Base-by-base conservation (phyloP, 2,797 vertebrate genomes). In the Myoxocephalus aenaeus region DNA sequence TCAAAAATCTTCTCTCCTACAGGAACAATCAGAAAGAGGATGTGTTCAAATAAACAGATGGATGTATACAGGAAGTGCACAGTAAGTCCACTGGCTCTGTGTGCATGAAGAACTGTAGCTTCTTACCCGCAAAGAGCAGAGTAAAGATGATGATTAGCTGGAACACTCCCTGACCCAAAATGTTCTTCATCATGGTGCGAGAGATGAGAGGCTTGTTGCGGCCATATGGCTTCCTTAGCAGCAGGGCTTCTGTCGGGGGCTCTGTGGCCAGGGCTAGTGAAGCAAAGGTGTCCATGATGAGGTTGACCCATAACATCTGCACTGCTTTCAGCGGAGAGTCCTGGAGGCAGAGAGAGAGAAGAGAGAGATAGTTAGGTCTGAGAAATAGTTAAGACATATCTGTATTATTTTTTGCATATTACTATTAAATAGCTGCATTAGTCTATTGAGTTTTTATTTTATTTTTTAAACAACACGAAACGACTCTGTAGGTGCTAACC, bases 161-260 rank as follows among this genome's bases (percentile, higher is more conserved):
- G 92, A 96, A 99, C 84, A 99, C 97, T 0, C 96, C 98, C 63
- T 99, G 98, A 70, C 98, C 98, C 89, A 99, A 93, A 82, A 99
- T 99, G 90, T 99, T 99, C 94, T 99, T 99, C 98, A 99, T 99
- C 98, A 99, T 99, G 5, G 98, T 99, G 87, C 97, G 96, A 56
- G 98, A 99, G 90, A 99, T 99, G 85, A 99, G 95, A 77, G 98
- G 98, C 93, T 99, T 99, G 92, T 99, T 99, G 92, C 98, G 97
- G 80, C 98, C 98, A 25, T 99, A 99, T 56, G 98, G 98, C 92
- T 96, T 98, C 89, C 98, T 93, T 68, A 99, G 94, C 89, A 99
- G 95, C 82, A 99, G 96, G 42, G 98, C 94, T 90, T 99, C 98
- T 3, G 98, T 99, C 63, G 98, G 98, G 54, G 98, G 98, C 91